Evolutionary conservation across 1,140 invertebrate species (phyloP), one percentile per base, ranked within the genome.

Genomic region (Heliconius congener): DNA sequence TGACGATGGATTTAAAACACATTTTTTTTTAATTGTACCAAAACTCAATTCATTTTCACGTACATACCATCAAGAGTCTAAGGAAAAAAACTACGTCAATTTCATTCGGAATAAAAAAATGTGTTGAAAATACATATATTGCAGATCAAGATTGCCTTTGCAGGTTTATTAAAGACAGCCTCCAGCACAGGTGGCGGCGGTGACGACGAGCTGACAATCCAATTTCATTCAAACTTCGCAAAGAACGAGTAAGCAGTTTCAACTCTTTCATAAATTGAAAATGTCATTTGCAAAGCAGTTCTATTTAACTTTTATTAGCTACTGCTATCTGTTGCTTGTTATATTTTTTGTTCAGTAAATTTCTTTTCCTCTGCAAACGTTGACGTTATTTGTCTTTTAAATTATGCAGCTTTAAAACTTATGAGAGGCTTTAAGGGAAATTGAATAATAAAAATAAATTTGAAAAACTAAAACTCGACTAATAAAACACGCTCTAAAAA

Each of bases 191-290:
- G 60, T 66, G 73, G 23, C 50, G 18, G 13, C 18, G 46, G 73
- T 74, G 73, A 39, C 27, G 27, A 27, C 46, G 73, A 74, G 23
- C 30, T n/a, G 73, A 74, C 52, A 74, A 74, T 74, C 52, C 30
- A 74, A 74, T 74, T 74, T 60, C 30, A 74, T 74, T 46, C 52
- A 52, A 34, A 57, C 8, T 55, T 23, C 52, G 18, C 73, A 37
- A 60, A 34, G 55, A 37, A 57, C 34, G 19, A 74, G 34, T 18
- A 57, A 34, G 73, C 52, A 73, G 37, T 74, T 37, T 74, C 37
- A 52, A 30, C 52, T 74, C 52, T 74, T 74, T 74, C 73, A 39
- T 74, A 74, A 74, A 74, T 60, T 74, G 73, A 74, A 74, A 74
- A 74, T 74, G 73, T 74, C 73, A 23, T 74, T 74, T 74, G 50